Evolutionary conservation across 2,888 invertebrate species (phyloP), one percentile per base, ranked within the genome.

Genomic region (Rhamphomyia laevipes): DNA sequence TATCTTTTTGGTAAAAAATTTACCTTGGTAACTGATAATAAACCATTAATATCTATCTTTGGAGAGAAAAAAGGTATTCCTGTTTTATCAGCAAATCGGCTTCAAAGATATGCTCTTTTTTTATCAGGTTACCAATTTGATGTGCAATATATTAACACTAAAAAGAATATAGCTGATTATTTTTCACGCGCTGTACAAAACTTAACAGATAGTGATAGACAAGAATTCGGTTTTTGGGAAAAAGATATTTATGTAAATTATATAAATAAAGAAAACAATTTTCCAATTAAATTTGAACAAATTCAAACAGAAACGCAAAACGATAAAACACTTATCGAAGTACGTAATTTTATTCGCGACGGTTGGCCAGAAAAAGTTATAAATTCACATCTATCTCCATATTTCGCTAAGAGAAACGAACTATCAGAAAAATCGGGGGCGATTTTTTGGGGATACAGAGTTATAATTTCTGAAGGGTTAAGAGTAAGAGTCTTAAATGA

Each of bases 1-100:
- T 70, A 63, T 51, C 17, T 70, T 5, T 62, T 57, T 53, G 70
- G 67, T 11, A 53, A 62, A 4, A 51, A 57, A 7, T 72, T 72
- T 52, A 59, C 56, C 0, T 53, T 70, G 13, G 43, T 45, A 4
- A 48, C 43, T 17, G 46, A 44, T 15, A 45, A 51, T 23, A 48
- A 41, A 48, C 51, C 43, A 2, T 45, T 51, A n/a, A 45, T 45
- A 21, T 35, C 38, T 21, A 46, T 50, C 6, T 47, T 51, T 18
- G 47, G 47, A 18, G 41, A 40, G 13, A 47, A 46, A 9, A 58
- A 60, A 50, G 48, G 56, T 13, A 60, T 60, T 17, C 59, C 63
- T 38, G 58, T 57, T 48, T 57, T 62, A 55, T 58, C 61, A 11
- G 62, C 61, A 10, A 45, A 48, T 45, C 30, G 54, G n/a, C 23